phyloP scores from a whole-genome alignment of 2,797 vertebrate species.

The Chelidonichthys spinosus region DNA sequence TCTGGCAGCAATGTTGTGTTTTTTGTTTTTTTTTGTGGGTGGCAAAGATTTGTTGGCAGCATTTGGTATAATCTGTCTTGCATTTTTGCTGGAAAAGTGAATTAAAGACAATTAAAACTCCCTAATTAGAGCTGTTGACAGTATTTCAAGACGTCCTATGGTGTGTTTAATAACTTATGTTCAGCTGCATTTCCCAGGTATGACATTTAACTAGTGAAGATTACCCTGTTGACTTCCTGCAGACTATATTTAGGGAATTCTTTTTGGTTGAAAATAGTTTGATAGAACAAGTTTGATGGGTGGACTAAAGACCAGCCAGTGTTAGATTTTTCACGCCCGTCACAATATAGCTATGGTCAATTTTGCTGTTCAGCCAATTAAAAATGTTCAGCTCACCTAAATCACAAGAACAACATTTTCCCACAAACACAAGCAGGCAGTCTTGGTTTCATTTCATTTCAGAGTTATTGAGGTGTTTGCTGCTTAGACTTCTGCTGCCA shows the following conservation, averaged over 20 bases:
- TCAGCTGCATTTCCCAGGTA: slow-evolving; percentile 64
- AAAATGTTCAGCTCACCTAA: neutral
- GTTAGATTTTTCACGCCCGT: slow-evolving; percentile 10
- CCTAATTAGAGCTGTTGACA: slow-evolving; percentile 64
- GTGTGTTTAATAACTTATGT: slow-evolving; percentile 68
- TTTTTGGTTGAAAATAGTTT: slow-evolving; percentile 42
- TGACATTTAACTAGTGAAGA: slow-evolving; percentile 52
- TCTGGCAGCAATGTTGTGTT: slow-evolving; percentile 56
- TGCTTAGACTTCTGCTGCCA: neutral
- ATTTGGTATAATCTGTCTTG: slow-evolving; percentile 48
- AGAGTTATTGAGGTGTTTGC: slow-evolving; percentile 18
- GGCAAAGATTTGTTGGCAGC: slow-evolving; percentile 66
- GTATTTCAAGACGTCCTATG: slow-evolving; percentile 51
- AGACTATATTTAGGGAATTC: slow-evolving; percentile 49
- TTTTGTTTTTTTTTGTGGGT: slow-evolving; percentile 54
- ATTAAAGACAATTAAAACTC: slow-evolving; percentile 70
- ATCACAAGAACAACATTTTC: neutral
- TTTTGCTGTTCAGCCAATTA: neutral
- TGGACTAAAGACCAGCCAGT: slow-evolving; percentile 14
- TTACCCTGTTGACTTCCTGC: slow-evolving; percentile 41
- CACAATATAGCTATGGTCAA: neutral
- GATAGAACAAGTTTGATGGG: neutral
- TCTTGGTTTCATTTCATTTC: slow-evolving; percentile 29
- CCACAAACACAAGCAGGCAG: neutral
- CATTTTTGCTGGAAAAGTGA: slow-evolving; percentile 62